phyloP scores from a whole-genome alignment of 2,888 invertebrate species.

The Tortricodes alternella region DNA sequence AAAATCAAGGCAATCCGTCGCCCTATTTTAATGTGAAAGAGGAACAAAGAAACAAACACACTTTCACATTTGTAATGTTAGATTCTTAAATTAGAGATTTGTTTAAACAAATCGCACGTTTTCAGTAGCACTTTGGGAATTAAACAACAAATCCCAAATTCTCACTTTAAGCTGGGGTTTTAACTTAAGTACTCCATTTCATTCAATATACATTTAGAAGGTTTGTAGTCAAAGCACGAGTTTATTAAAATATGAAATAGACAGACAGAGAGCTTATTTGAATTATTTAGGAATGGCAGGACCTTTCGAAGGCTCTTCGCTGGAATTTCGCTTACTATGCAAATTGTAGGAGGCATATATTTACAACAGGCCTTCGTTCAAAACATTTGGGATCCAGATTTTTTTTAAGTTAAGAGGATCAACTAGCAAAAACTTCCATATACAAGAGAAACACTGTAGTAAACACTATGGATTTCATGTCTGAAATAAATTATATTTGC shows the following conservation, averaged over 20 bases:
- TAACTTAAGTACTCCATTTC: constrained; percentile 11
- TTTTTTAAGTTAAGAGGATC: not conserved
- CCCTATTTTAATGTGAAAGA: too few species aligned
- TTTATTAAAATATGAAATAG: constrained; percentile 39
- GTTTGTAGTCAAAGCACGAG: constrained; percentile 26
- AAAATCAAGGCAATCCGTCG: too few species aligned
- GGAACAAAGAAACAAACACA: too few species aligned
- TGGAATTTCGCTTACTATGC: constrained; percentile 11
- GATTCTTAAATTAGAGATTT: too few species aligned
- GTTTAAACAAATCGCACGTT: too few species aligned
- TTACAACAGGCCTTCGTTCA: not conserved
- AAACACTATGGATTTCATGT: too few species aligned
- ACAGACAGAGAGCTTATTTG: constrained; percentile 34
- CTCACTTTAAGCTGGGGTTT: constrained; percentile 10
- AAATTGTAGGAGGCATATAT: constrained; percentile 7
- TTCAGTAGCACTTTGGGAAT: not conserved
- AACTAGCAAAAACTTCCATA: not conserved
- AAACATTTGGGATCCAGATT: not conserved
- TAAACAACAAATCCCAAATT: constrained; percentile 4
- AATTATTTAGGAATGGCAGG: constrained; percentile 38
- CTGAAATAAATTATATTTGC: too few species aligned
- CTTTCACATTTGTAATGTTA: too few species aligned
- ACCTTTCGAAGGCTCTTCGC: constrained; percentile 33
- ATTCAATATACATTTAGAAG: constrained; percentile 25
- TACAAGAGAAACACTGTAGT: not conserved